Evolutionary conservation across 2,797 vertebrate genomes (phyloP).

Genomic region (Mus spretus): DNA sequence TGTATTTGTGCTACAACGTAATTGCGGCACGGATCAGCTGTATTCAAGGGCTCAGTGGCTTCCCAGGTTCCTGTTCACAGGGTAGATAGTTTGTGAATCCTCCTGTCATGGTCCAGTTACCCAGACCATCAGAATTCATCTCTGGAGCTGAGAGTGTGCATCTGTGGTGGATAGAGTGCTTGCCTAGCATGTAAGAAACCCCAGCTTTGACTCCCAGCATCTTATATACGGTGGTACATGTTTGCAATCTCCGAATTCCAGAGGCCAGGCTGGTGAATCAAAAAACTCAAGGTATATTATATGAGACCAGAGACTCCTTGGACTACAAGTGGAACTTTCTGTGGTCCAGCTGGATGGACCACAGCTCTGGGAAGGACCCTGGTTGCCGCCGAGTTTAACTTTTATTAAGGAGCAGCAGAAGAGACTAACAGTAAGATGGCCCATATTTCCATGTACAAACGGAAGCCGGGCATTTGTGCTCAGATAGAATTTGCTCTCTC

Average conservation of each 20-base stretch:
- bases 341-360: neutral
- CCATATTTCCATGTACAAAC: neutral
- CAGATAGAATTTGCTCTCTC: neutral
- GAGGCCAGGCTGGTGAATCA: neutral
- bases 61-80: too few species aligned
- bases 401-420: neutral
- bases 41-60: neutral
- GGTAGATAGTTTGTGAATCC: neutral
- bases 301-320: neutral
- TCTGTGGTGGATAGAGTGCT: neutral
- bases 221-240: neutral
- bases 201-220: neutral
- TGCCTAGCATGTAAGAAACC: neutral
- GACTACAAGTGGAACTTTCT: neutral
- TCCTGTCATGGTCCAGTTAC: neutral
- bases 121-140: neutral
- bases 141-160: neutral
- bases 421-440: neutral
- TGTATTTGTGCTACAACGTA: neutral
- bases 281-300: neutral
- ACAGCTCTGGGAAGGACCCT: neutral
- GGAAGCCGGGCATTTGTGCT: neutral
- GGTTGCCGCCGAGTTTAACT: neutral
- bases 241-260: neutral
- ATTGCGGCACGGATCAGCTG: neutral